phyloP scores from a whole-genome alignment of 2,113 vertebrate genomes.

The Halichoeres trimaculatus region DNA sequence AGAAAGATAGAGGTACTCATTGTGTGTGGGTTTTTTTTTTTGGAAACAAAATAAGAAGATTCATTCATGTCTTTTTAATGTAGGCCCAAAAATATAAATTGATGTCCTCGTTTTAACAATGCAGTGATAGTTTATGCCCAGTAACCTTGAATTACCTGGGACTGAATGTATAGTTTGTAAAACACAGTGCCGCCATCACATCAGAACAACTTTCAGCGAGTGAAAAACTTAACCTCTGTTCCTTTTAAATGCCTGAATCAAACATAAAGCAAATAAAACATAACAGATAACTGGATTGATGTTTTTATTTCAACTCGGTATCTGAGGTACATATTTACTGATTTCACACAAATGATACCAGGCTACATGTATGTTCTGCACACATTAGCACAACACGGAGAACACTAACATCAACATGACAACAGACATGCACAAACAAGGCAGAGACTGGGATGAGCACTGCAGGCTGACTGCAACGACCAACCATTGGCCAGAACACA shows the following conservation, averaged over 20 bases:
- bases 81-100: too few species aligned
- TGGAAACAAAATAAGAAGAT: too few species aligned
- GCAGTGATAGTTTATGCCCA: too few species aligned
- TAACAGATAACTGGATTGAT: slow-evolving; percentile 20
- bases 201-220: too few species aligned
- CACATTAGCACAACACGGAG: slow-evolving; percentile 70
- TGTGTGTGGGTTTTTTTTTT: too few species aligned
- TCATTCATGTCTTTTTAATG: too few species aligned
- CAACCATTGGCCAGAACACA: slow-evolving; percentile 49
- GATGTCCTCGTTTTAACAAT: too few species aligned
- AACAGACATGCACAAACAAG: slow-evolving; percentile 77
- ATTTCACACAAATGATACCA: slow-evolving; percentile 67
- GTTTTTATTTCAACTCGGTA: slow-evolving; percentile 73
- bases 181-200: background rate
- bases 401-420: slow-evolving; percentile 71
- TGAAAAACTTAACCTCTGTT: fast-evolving
- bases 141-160: too few species aligned
- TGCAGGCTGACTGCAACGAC: slow-evolving; percentile 5
- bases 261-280: background rate
- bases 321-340: slow-evolving; percentile 69
- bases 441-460: slow-evolving; percentile 17
- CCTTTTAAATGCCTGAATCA: too few species aligned
- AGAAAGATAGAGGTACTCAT: too few species aligned
- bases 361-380: slow-evolving; percentile 66
- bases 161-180: too few species aligned